phyloP scores from a whole-genome alignment of 2,113 vertebrate species.

The Caranx ignobilis region DNA sequence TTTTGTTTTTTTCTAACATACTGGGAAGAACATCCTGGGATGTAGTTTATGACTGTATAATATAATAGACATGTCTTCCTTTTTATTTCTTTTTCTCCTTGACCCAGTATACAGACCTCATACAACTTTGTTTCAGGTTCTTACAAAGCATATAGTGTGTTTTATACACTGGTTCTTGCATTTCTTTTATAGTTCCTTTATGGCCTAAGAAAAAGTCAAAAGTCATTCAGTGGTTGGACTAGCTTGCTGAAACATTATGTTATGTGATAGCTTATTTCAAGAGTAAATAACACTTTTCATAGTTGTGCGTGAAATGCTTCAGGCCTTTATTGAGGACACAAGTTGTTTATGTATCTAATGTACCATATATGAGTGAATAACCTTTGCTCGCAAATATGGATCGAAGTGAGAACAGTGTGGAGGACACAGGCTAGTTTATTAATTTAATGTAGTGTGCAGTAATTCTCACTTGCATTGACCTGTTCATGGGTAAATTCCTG shows the following conservation, averaged over 20 bases:
- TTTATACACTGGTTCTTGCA: background rate
- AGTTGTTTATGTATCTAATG: conserved; percentile 69
- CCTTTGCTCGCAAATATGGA: conserved; percentile 60
- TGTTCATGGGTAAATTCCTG: conserved; percentile 47
- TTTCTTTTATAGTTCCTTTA: conserved; percentile 11
- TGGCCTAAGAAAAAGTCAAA: conserved; percentile 45
- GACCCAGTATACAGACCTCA: background rate
- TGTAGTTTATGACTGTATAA: background rate
- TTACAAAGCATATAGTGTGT: background rate
- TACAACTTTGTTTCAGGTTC: conserved; percentile 6
- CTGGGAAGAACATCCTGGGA: background rate
- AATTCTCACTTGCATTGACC: conserved; percentile 41
- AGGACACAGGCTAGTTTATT: conserved; percentile 50
- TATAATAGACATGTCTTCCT: background rate
- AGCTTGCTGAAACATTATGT: conserved; percentile 28
- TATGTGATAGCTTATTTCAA: conserved; percentile 45
- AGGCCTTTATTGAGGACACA: conserved; percentile 51
- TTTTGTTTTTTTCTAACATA: background rate
- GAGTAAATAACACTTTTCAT: conserved; percentile 54
- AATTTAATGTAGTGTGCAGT: conserved; percentile 34
- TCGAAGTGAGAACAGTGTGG: conserved; percentile 43
- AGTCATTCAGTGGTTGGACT: conserved; percentile 32
- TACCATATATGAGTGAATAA: conserved; percentile 64
- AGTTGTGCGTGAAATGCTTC: conserved; percentile 25
- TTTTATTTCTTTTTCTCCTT: background rate